Base-by-base conservation (phyloP, 1,140 invertebrate species). In the Danaus plexippus region DNA sequence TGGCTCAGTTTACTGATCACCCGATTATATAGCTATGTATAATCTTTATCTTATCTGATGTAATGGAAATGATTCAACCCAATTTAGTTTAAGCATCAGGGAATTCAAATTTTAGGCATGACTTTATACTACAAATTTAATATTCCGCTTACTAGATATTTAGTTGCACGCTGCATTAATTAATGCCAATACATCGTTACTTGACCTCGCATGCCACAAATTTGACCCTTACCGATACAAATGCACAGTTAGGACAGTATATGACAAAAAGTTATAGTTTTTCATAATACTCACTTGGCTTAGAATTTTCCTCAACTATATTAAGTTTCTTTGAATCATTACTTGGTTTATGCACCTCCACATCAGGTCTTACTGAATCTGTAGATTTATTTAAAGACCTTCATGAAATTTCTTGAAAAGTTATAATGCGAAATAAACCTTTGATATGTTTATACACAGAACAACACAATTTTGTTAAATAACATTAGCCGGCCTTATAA, bases 271-370 rank as follows among this genome's bases (percentile, higher is more conserved):
- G 56, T 61, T 63, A 60, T 60, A 63, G 57, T 60, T 53, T 65
- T 52, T 58, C 64, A 69, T 67, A 78, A 84, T 87, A 87, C 84
- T 87, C 75, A 85, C 84, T 82, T 71, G 67, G 74, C 65, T 73
- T 69, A 77, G 80, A 71, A 66, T 77, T 82, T 78, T 77, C 77
- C 65, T 76, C 65, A 68, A 69, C 68, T 66, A 80, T 61, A 68
- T 73, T 65, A 66, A 68, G 66, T 75, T 74, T 72, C 65, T 81
- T 77, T 71, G 73, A 73, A 78, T 60, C 74, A 77, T 69, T 75
- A 69, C 62, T 72, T 61, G 75, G 64, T 77, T 77, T 85, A 74
- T 78, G 75, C 77, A 84, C 75, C 73, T 77, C 81, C 75, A 72
- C 78, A 73, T 80, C 84, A 61, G 79, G 73, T 67, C 76, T 75